A percentile compares a stretch with the other conserved stretches of the same genome.
These are phyloP conservation scores for Athetis lepigone DNA, from an alignment of 2,888 invertebrate species.

Conservation along the genomic window DNA sequence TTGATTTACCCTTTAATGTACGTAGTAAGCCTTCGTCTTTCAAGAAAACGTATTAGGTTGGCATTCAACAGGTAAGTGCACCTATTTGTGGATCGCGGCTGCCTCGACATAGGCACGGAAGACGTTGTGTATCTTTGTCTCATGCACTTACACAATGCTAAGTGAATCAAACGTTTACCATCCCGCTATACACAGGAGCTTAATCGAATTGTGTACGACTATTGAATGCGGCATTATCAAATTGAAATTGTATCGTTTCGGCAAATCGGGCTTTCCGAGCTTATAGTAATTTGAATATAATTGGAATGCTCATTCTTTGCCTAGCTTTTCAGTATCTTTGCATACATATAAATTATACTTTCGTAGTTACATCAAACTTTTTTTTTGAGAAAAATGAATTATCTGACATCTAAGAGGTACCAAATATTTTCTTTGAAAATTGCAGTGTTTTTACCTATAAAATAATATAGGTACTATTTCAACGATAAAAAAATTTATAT, in stretches of 20 bases:
- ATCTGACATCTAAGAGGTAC: no score
- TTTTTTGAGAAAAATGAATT: no score
- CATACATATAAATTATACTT: no score
- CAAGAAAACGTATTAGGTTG: slow-evolving; percentile 36
- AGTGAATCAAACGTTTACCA: slow-evolving; percentile 41
- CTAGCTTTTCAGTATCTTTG: no score
- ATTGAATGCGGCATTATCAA: slow-evolving; percentile 18
- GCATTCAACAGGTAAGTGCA: slow-evolving; percentile 64
- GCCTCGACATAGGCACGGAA: slow-evolving; percentile 21
- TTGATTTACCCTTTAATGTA: slow-evolving; percentile 15
- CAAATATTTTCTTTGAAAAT: no score
- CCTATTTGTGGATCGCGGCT: slow-evolving; percentile 31
- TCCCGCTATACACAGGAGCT: slow-evolving; percentile 1
- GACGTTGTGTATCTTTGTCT: slow-evolving; percentile 35
- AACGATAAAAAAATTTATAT: no score
- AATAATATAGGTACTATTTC: no score
- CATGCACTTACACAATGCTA: slow-evolving; percentile 44
- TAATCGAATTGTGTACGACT: slow-evolving; percentile 46
- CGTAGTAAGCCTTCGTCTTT: slow-evolving; percentile 9
- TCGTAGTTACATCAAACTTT: no score
- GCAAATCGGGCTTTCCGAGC: not conserved
- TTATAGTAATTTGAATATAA: not conserved
- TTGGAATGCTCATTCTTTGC: no score
- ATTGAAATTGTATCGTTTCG: not conserved
- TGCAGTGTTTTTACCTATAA: no score